These are phyloP conservation scores for Nomada ruficornis DNA, from an alignment of 2,888 invertebrate species.

Conservation along the genomic window DNA sequence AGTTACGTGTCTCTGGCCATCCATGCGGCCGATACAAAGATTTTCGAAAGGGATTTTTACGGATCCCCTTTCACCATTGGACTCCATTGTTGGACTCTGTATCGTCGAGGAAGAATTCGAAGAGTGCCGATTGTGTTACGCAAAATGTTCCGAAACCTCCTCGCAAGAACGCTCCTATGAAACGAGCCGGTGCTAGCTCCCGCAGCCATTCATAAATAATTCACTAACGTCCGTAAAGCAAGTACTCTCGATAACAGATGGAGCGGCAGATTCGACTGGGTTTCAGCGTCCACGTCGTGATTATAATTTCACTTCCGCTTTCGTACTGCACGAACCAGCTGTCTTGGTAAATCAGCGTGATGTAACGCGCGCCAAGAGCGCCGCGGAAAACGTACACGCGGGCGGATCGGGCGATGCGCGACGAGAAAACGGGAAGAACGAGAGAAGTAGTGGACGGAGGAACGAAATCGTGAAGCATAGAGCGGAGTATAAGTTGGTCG, in stretches of 20 bases:
- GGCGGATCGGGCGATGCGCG: not conserved
- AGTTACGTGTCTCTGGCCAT: not conserved
- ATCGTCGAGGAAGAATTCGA: conserved; percentile 20
- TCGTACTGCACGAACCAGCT: conserved; percentile 26
- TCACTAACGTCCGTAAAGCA: conserved; percentile 27
- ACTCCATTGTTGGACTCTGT: conserved; percentile 57
- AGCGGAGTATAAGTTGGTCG: conserved; percentile 45
- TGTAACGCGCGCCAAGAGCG: conserved; percentile 23
- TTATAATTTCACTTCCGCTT: conserved; percentile 59
- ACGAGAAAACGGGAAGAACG: conserved; percentile 10
- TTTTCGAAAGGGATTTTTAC: conserved; percentile 66
- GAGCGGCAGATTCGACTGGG: conserved; percentile 5
- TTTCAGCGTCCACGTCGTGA: conserved; percentile 40
- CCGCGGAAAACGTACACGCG: not conserved
- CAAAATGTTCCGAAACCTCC: not conserved
- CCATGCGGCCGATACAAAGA: conserved; percentile 21
- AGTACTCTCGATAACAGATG: not conserved
- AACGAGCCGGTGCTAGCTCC: conserved; percentile 10
- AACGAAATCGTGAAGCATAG: conserved; percentile 60
- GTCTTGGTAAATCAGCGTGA: conserved; percentile 20
- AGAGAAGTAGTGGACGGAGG: conserved; percentile 33
- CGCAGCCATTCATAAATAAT: conserved; percentile 41
- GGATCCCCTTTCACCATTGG: conserved; percentile 55
- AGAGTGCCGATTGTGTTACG: conserved; percentile 22
- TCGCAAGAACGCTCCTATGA: not conserved